Evolutionary conservation across 1,140 invertebrate species (phyloP).

Genomic region (Agrilus planipennis): DNA sequence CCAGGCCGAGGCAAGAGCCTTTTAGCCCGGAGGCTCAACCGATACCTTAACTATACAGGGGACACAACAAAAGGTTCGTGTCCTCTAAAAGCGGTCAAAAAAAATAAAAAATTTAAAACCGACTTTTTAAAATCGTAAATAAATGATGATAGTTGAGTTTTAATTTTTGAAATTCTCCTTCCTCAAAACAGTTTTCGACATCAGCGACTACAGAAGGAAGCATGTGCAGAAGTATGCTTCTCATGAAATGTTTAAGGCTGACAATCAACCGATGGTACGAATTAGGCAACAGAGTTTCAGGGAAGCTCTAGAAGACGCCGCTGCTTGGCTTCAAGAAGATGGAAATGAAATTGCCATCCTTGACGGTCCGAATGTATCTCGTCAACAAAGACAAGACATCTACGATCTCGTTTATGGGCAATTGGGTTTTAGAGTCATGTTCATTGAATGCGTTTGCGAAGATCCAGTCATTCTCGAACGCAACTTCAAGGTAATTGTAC

Average conservation of each 20-base stretch:
- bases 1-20: slow-evolving; percentile 87
- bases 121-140: too few species aligned
- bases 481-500: slow-evolving; percentile 56
- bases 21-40: slow-evolving; percentile 73
- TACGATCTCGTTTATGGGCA: slow-evolving; percentile 59
- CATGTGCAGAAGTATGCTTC: slow-evolving; percentile 64
- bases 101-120: background rate
- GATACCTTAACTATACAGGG: slow-evolving; percentile 84
- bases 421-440: slow-evolving; percentile 76
- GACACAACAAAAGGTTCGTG: slow-evolving; percentile 67
- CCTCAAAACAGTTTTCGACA: slow-evolving; percentile 61
- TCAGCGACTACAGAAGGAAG: slow-evolving; percentile 71
- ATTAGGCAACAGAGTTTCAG: slow-evolving; percentile 66
- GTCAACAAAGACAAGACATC: slow-evolving; percentile 63
- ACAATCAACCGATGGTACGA: slow-evolving; percentile 68
- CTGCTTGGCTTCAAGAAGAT: slow-evolving; percentile 22
- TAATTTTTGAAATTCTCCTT: too few species aligned
- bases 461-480: slow-evolving; percentile 68
- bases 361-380: slow-evolving; percentile 86
- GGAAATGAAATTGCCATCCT: slow-evolving; percentile 46
- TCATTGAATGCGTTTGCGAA: slow-evolving; percentile 86
- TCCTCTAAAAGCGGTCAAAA: background rate
- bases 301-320: slow-evolving; percentile 73
- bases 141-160: too few species aligned
- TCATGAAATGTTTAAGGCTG: slow-evolving; percentile 75